Conservation (phyloP, 2,113 vertebrate genomes). For the Oncorhynchus tshawytscha region DNA sequence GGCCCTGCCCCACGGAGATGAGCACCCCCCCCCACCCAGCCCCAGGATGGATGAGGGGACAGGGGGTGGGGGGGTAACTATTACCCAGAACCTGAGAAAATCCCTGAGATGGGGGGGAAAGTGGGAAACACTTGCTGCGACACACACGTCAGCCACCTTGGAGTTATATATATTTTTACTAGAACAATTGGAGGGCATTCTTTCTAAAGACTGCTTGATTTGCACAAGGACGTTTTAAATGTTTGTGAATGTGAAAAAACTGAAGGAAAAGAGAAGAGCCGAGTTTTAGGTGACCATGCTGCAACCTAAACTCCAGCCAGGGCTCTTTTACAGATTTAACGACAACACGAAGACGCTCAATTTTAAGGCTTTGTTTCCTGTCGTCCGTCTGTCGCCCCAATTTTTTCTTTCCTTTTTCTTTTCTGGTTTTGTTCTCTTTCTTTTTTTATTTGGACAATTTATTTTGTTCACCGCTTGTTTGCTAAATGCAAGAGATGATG, state of each 20-base stretch:
- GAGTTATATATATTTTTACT: conserved; percentile 78
- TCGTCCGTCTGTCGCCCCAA: not conserved
- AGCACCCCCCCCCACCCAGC: conserved; percentile 55
- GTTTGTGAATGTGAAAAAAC: conserved; percentile 94
- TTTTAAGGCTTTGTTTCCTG: conserved; percentile 5
- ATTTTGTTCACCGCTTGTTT: conserved; percentile 36
- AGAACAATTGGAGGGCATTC: conserved; percentile 89
- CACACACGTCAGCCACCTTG: conserved; percentile 72
- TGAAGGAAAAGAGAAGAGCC: conserved; percentile 75
- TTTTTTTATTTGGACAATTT: no score
- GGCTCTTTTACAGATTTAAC: not conserved
- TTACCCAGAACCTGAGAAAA: conserved; percentile 21
- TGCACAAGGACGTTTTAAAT: conserved; percentile 96
- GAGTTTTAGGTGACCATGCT: conserved; percentile 79
- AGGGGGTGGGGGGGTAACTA: not conserved
- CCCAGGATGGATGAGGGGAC: not conserved
- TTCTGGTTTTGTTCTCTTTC: not conserved
- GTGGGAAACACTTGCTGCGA: conserved; percentile 62
- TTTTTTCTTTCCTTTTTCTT: not conserved
- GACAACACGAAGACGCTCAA: not conserved
- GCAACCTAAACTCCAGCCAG: conserved; percentile 49
- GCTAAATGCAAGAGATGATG: conserved; percentile 36
- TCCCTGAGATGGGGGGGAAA: conserved; percentile 36
- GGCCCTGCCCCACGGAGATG: conserved; percentile 81
- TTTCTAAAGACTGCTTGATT: conserved; percentile 99